phyloP scores from a whole-genome alignment of 2,113 vertebrate genomes.

The Microcebus tavaratra region DNA sequence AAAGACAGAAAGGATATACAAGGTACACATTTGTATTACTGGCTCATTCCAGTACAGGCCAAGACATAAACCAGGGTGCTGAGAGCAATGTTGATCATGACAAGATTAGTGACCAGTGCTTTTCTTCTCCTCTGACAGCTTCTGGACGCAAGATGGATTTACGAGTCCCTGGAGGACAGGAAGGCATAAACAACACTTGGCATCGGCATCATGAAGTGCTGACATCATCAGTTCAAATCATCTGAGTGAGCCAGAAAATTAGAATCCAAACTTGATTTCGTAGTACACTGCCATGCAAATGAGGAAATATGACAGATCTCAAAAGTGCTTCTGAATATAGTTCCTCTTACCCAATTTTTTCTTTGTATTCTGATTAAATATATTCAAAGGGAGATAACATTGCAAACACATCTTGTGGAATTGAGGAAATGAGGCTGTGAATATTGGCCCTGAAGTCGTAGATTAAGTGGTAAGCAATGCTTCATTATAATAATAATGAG shows the following conservation, averaged over 20 bases:
- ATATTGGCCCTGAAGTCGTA: background rate
- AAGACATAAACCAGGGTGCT: constrained; percentile 58
- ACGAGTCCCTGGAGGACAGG: constrained; percentile 57
- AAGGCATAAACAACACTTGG: constrained; percentile 68
- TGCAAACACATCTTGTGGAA: background rate
- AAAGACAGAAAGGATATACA: constrained; percentile 41
- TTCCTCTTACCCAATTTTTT: background rate
- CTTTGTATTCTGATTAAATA: background rate
- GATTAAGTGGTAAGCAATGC: background rate
- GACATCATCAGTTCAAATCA: constrained; percentile 68
- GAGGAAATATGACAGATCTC: constrained; percentile 44
- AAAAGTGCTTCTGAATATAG: background rate
- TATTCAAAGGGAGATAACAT: constrained; percentile 2
- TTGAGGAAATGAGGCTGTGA: background rate
- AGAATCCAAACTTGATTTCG: constrained; percentile 53
- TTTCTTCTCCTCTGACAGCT: constrained; percentile 73
- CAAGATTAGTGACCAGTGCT: constrained; percentile 69
- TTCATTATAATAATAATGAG: constrained; percentile 30
- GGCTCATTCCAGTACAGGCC: constrained; percentile 18
- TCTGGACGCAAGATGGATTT: constrained; percentile 58
- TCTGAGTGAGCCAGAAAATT: constrained; percentile 62
- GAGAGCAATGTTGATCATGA: constrained; percentile 63
- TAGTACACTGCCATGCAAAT: background rate
- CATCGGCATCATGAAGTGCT: constrained; percentile 55
- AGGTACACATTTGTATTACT: constrained; percentile 44